These are phyloP conservation scores for Clarias macrocephalus DNA, from an alignment of 2,113 vertebrate species.

Conservation along the genomic window DNA sequence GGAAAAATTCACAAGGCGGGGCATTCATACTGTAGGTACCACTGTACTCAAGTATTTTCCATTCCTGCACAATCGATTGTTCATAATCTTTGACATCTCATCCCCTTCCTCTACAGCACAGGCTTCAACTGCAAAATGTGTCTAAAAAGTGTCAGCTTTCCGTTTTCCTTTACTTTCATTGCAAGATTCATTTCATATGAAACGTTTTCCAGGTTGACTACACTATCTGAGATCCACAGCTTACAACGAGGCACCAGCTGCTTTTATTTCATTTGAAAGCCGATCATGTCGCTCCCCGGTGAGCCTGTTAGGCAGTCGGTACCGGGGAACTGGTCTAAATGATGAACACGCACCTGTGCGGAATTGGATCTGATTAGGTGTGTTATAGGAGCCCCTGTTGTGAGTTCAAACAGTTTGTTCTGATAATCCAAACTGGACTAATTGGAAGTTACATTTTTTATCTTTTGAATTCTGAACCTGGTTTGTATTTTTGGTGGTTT, in stretches of 20 bases:
- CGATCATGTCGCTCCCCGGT: neutral
- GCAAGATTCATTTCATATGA: neutral
- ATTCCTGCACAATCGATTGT: neutral
- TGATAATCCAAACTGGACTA: neutral
- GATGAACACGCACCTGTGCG: neutral
- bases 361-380: neutral
- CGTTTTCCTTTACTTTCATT: neutral
- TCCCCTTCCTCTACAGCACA: neutral
- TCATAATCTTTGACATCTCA: neutral
- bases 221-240: no score
- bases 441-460: neutral
- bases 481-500: neutral
- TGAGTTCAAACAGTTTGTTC: neutral
- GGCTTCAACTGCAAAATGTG: neutral
- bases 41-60: no score
- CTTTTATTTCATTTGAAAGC: slow-evolving; percentile 6
- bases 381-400: neutral
- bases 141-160: neutral
- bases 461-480: neutral
- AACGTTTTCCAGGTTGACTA: neutral
- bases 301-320: neutral
- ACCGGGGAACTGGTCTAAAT: neutral
- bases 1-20: no score
- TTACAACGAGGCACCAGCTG: neutral
- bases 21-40: no score